Percentiles rank a stretch among this genome's conserved stretches.
Evolutionary conservation across 2,888 invertebrate genomes (phyloP).

Genomic region (Anthophora plumipes): DNA sequence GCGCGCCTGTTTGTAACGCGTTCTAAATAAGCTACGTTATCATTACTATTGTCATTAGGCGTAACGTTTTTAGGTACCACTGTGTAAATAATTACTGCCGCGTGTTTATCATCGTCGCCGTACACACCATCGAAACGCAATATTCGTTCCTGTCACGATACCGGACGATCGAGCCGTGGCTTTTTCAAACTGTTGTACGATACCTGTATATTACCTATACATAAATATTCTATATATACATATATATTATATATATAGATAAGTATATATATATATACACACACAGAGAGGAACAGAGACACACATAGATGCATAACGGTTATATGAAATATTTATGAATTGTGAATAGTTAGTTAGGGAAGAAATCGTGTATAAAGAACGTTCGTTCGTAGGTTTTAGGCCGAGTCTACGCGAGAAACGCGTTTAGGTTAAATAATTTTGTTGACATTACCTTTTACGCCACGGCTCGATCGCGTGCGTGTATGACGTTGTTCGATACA

Average conservation of each 20-base stretch:
- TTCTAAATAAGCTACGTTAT: conserved; percentile 55
- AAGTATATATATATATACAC: conserved; percentile 44
- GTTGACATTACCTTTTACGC: conserved; percentile 65
- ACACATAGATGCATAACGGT: conserved; percentile 50
- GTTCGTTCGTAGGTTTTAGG: conserved; percentile 67
- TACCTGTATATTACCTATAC: conserved; percentile 70
- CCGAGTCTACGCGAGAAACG: conserved; percentile 6
- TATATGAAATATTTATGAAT: conserved; percentile 74
- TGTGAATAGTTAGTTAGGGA: conserved; percentile 77
- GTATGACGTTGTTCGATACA: too few species aligned
- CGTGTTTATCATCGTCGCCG: conserved; percentile 26
- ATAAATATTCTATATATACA: conserved; percentile 60
- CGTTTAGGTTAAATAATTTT: conserved; percentile 69
- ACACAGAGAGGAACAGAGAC: conserved; percentile 46
- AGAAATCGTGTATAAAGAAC: conserved; percentile 71
- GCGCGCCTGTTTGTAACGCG: conserved; percentile 26
- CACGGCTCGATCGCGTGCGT: conserved; percentile 64
- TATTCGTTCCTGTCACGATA: conserved; percentile 11
- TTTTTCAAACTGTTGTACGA: conserved; percentile 63
- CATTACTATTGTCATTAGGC: conserved; percentile 64
- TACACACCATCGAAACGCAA: conserved; percentile 35
- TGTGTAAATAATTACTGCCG: conserved; percentile 68
- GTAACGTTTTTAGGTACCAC: conserved; percentile 46
- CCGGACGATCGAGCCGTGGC: conserved; percentile 61
- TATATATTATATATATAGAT: conserved; percentile 48